A percentile compares a stretch with the other conserved stretches of the same genome.
Evolutionary conservation across 2,797 vertebrate genomes (phyloP).

Genomic region (Syngnathus rostellatus): DNA sequence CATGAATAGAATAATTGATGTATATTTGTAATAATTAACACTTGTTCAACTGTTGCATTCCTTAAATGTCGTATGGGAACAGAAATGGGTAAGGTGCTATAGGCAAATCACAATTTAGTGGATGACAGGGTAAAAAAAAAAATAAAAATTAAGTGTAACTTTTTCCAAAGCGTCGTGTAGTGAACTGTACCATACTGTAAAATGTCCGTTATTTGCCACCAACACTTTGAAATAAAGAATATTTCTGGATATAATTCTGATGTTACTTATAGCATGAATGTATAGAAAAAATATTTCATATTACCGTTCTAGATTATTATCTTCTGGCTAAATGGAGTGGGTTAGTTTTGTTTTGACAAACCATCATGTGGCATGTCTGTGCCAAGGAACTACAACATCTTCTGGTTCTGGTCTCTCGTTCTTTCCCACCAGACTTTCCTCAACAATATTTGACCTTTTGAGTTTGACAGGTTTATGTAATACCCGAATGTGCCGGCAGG

Average conservation of each 20-base stretch:
- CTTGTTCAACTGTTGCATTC: neutral
- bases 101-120: neutral
- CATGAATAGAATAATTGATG: neutral
- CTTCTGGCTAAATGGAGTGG: too few species aligned
- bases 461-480: neutral
- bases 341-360: too few species aligned
- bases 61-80: neutral
- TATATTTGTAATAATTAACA: neutral
- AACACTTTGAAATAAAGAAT: conserved; percentile 17
- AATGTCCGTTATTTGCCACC: conserved; percentile 10
- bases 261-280: neutral
- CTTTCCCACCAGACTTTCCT: neutral
- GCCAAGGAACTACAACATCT: neutral
- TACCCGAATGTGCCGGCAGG: neutral
- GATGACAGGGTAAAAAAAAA: neutral
- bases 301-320: too few species aligned
- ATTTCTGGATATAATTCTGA: conserved; percentile 28
- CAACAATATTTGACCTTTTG: neutral
- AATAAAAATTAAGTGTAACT: neutral
- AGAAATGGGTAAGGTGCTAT: neutral
- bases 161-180: conserved; percentile 6
- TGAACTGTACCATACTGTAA: conserved; percentile 21
- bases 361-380: too few species aligned
- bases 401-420: too few species aligned
- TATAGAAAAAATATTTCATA: conserved; percentile 15